These are phyloP conservation scores for Pocillopora meandrina DNA, from an alignment of 92 coral and sea anemone species.

Conservation along the genomic window DNA sequence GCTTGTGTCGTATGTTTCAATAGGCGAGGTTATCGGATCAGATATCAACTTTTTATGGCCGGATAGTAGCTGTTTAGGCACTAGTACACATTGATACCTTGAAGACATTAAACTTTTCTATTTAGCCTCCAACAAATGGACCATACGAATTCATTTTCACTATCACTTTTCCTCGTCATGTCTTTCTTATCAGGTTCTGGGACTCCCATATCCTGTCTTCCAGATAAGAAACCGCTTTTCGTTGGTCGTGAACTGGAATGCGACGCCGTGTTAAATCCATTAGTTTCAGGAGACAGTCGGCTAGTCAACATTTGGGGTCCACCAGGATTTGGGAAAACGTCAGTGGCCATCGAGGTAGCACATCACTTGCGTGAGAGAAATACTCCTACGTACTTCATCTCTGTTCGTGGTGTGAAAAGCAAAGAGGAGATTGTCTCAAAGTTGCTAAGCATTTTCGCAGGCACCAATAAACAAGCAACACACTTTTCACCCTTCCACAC, in stretches of 20 bases:
- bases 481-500: constrained; percentile 1
- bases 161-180: no score
- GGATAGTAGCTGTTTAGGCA: no score
- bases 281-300: constrained; percentile 13
- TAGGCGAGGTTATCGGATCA: no score
- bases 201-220: background rate
- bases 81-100: no score
- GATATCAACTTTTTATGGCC: no score
- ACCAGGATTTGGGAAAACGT: constrained; percentile 52
- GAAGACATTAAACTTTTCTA: no score
- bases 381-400: background rate
- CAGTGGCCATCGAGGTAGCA: constrained; percentile 29
- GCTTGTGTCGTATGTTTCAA: no score
- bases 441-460: constrained; percentile 14
- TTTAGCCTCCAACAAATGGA: no score
- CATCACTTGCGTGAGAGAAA: constrained; percentile 14
- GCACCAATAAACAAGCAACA: background rate
- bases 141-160: no score
- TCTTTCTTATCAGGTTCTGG: no score
- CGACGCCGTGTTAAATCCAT: background rate
- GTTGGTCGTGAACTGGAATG: constrained; percentile 47
- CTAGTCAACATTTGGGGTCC: constrained; percentile 26
- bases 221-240: constrained; percentile 20
- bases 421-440: constrained; percentile 23
- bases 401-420: constrained; percentile 21